phyloP scores from a whole-genome alignment of 1,140 invertebrate species.

The Schlechtendalia chinensis region DNA sequence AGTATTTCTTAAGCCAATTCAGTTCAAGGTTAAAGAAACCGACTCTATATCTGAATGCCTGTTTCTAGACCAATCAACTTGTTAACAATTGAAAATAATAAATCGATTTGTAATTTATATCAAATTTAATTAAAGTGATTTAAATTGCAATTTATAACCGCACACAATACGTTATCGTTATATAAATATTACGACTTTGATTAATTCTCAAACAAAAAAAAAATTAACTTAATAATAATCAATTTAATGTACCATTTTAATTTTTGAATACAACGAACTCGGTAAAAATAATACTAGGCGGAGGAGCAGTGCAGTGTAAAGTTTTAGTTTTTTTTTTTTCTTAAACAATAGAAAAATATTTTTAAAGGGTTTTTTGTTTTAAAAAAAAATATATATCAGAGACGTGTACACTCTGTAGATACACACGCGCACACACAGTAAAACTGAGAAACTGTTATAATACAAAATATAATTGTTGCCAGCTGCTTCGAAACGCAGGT shows the following conservation, averaged over 20 bases:
- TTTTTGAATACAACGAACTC: too few species aligned
- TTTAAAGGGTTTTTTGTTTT: not conserved
- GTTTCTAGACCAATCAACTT: not conserved
- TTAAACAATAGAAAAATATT: not conserved
- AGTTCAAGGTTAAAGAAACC: not conserved
- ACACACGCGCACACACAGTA: not conserved
- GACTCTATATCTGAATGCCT: not conserved
- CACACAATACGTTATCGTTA: too few species aligned
- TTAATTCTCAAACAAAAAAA: too few species aligned
- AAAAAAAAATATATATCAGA: too few species aligned
- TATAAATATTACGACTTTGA: too few species aligned
- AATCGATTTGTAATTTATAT: not conserved
- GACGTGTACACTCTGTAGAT: not conserved
- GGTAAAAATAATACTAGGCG: too few species aligned
- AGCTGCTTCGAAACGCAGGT: not conserved
- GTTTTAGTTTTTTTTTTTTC: not conserved
- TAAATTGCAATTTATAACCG: too few species aligned
- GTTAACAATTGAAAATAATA: not conserved
- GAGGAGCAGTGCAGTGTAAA: too few species aligned
- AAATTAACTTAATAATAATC: too few species aligned
- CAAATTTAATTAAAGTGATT: not conserved
- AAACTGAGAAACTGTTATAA: not conserved
- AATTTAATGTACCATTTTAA: too few species aligned
- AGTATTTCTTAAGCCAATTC: conserved; percentile 21
- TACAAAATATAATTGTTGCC: not conserved